A percentile compares a stretch with the other conserved stretches of the same genome.
These are phyloP conservation scores for Proterorhinus semilunaris DNA, from an alignment of 2,113 vertebrate genomes.

Conservation along the genomic window DNA sequence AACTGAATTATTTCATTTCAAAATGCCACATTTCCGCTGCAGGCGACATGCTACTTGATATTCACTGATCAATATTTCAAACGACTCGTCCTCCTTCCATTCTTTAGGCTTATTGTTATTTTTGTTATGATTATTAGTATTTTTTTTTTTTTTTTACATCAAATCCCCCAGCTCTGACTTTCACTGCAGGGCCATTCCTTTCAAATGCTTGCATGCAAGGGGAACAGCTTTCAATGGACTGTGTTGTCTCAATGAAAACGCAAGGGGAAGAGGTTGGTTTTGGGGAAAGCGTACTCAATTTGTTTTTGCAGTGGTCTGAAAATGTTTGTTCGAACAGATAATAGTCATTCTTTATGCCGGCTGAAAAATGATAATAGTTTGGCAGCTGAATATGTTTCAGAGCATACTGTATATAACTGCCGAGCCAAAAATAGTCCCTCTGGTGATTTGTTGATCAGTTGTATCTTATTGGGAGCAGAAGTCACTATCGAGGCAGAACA, in stretches of 20 bases:
- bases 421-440: constrained; percentile 49
- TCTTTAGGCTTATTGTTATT: constrained; percentile 32
- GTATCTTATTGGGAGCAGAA: constrained; percentile 40
- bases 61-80: constrained; percentile 65
- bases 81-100: constrained; percentile 28
- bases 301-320: too few species aligned
- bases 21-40: constrained; percentile 64
- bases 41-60: constrained; percentile 54
- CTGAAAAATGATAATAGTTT: background rate
- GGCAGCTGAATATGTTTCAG: background rate
- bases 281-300: background rate
- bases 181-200: constrained; percentile 28
- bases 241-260: constrained; percentile 13
- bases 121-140: too few species aligned
- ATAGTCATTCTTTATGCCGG: background rate
- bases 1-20: constrained; percentile 68
- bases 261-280: background rate
- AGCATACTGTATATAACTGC: constrained; percentile 1
- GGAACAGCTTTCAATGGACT: constrained; percentile 23
- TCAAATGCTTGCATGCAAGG: constrained; percentile 34
- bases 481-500: constrained; percentile 69
- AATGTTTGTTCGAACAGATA: too few species aligned
- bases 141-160: constrained; percentile 49
- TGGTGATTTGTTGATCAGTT: constrained; percentile 66
- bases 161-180: constrained; percentile 52